phyloP scores from a whole-genome alignment of 2,888 invertebrate species.

The Monopis laevigella region DNA sequence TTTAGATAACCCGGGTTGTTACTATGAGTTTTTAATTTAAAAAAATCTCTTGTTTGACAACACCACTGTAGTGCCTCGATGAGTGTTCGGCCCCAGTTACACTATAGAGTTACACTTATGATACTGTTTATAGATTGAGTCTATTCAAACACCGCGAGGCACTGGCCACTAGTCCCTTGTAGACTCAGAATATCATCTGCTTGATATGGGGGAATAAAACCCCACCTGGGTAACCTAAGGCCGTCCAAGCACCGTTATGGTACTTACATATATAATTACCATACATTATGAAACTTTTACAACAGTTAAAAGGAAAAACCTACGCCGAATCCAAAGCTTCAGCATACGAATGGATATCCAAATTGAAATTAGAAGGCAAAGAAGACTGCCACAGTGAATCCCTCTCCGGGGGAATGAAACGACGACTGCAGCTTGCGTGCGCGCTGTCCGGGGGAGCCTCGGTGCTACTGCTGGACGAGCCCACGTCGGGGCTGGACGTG shows the following conservation, averaged over 20 bases:
- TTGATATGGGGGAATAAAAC: background rate
- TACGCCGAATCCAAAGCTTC: slow-evolving; percentile 20
- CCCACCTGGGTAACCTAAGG: background rate
- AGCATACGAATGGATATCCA: slow-evolving; percentile 23
- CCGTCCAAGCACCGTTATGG: background rate
- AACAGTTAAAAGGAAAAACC: slow-evolving; percentile 42
- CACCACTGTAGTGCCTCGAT: no score
- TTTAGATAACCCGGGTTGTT: no score
- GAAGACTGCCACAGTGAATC: slow-evolving; percentile 63
- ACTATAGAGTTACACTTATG: no score
- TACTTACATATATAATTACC: background rate
- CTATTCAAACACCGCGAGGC: background rate
- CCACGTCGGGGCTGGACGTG: slow-evolving; percentile 87
- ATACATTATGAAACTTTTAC: background rate
- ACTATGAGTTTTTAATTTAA: no score
- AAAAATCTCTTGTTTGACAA: no score
- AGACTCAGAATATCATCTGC: background rate
- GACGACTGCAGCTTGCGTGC: slow-evolving; percentile 85
- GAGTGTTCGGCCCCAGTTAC: no score
- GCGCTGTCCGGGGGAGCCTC: slow-evolving; percentile 82
- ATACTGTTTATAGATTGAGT: no score
- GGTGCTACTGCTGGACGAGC: slow-evolving; percentile 76
- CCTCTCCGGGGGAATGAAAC: slow-evolving; percentile 89
- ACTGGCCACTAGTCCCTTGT: background rate
- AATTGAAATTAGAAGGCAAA: slow-evolving; percentile 58